Evolutionary conservation across 2,888 invertebrate genomes (phyloP).

Genomic region (Lycaena phlaeas): DNA sequence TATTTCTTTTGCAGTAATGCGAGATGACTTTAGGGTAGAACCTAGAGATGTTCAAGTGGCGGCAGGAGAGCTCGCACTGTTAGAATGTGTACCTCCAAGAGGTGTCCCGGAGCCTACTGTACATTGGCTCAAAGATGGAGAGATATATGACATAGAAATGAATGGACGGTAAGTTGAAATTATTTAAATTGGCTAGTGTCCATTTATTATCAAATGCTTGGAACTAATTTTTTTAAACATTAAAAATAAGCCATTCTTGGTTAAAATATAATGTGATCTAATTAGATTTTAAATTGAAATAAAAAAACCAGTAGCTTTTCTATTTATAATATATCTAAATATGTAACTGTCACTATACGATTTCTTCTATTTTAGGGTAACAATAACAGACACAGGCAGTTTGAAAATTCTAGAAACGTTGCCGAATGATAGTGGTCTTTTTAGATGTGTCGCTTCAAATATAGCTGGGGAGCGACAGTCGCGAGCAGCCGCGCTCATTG

Average conservation of each 20-base stretch:
- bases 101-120: constrained; percentile 96
- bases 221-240: background rate
- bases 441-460: constrained; percentile 93
- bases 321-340: no score
- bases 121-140: constrained; percentile 89
- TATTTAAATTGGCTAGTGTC: background rate
- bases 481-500: constrained; percentile 84
- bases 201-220: no score
- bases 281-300: no score
- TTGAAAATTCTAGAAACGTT: constrained; percentile 91
- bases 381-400: constrained; percentile 90
- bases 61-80: constrained; percentile 90
- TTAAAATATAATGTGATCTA: no score
- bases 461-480: constrained; percentile 91
- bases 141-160: constrained; percentile 74
- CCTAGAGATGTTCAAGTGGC: constrained; percentile 94
- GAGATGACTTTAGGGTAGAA: constrained; percentile 94
- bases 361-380: constrained; percentile 66
- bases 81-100: constrained; percentile 95
- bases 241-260: no score
- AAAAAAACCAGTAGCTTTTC: no score
- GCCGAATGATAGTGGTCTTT: constrained; percentile 91
- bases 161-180: constrained; percentile 72
- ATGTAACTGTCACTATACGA: no score
- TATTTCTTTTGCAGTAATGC: constrained; percentile 86